phyloP scores from a whole-genome alignment of 2,888 invertebrate genomes.

The Mimumesa dahlbomi region DNA sequence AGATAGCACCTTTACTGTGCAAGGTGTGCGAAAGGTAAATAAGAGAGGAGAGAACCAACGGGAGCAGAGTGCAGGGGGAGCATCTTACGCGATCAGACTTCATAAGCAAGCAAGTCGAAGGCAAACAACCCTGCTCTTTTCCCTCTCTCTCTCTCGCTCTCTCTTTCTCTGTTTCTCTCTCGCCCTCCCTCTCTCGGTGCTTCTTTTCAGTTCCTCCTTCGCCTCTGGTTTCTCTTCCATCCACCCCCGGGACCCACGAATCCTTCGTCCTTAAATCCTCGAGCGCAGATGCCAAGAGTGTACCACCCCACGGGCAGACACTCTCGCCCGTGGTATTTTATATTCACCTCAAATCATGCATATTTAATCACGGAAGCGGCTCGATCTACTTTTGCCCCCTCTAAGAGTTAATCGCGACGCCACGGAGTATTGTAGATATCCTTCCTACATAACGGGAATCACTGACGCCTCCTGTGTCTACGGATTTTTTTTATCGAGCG shows the following conservation, averaged over 20 bases:
- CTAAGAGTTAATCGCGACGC: constrained; percentile 71
- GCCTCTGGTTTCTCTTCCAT: constrained; percentile 37
- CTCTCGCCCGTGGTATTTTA: constrained; percentile 65
- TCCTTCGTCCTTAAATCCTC: constrained; percentile 62
- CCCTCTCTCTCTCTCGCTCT: not conserved
- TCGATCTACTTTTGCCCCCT: constrained; percentile 71
- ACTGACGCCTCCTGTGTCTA: too few relatives aligned
- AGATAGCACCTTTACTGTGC: constrained; percentile 9
- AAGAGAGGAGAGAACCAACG: constrained; percentile 30
- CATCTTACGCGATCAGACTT: constrained; percentile 71
- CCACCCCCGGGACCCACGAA: constrained; percentile 39
- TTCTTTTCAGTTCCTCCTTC: not conserved
- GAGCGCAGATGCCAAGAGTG: constrained; percentile 64
- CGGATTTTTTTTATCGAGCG: too few relatives aligned
- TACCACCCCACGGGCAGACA: constrained; percentile 3
- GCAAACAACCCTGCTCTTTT: constrained; percentile 39
- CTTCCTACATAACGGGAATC: too few relatives aligned
- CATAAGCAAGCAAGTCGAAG: constrained; percentile 61
- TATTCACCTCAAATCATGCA: constrained; percentile 76
- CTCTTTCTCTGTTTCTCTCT: not conserved
- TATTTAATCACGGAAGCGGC: constrained; percentile 74
- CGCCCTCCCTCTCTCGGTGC: not conserved
- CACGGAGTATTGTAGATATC: constrained; percentile 49
- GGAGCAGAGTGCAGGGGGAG: constrained; percentile 29
- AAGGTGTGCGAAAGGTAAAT: constrained; percentile 43